These are phyloP conservation scores for Cydia pomonella DNA, from an alignment of 1,140 invertebrate genomes.

Conservation along the genomic window DNA sequence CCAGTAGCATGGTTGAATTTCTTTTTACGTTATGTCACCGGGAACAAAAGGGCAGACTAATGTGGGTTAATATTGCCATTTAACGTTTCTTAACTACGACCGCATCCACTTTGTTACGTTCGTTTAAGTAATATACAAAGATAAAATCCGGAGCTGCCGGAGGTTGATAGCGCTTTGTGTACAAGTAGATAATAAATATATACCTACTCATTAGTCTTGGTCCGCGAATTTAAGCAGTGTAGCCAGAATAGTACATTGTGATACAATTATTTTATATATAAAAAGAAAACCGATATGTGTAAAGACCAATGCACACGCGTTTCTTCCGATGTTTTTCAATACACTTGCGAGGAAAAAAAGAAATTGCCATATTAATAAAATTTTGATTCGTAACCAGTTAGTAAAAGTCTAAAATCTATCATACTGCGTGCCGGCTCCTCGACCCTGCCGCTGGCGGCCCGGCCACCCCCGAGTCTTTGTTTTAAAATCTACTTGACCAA, in stretches of 20 bases:
- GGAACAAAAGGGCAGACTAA: not conserved
- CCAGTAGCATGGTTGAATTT: not conserved
- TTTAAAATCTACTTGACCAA: no score
- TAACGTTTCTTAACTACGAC: not conserved
- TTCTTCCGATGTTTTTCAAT: no score
- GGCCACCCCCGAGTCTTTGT: no score
- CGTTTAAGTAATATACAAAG: not conserved
- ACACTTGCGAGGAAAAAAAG: no score
- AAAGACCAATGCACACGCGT: no score
- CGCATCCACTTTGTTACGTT: not conserved
- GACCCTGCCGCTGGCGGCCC: no score
- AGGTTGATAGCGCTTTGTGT: not conserved
- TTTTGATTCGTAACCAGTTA: no score
- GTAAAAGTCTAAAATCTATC: no score
- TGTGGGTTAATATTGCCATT: not conserved
- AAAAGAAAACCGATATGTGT: no score
- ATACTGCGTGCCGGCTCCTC: no score
- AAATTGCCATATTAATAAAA: no score
- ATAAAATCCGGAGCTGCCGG: not conserved
- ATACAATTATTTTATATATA: no score
- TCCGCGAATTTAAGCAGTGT: not conserved
- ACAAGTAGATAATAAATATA: not conserved
- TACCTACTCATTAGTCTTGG: not conserved
- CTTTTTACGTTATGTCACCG: slow-evolving; percentile 10
- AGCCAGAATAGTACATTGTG: not conserved